Evolutionary conservation across 2,888 invertebrate genomes (phyloP).

Genomic region (Anarsia innoxiella): DNA sequence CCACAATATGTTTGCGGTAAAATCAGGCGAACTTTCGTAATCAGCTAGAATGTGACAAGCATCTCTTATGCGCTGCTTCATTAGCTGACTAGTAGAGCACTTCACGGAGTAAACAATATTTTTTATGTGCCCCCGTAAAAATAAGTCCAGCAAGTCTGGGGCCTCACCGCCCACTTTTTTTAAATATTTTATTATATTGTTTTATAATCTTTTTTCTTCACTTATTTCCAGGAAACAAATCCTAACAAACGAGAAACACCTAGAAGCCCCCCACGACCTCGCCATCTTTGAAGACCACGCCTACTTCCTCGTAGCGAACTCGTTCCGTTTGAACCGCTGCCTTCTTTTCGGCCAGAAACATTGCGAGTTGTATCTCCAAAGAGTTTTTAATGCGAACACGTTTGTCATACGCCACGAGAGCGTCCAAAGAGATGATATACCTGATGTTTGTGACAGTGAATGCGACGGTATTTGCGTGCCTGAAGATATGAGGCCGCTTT

Average conservation of each 20-base stretch:
- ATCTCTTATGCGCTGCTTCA: no score
- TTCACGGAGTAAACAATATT: no score
- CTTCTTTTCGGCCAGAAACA: slow-evolving; percentile 64
- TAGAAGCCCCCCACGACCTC: slow-evolving; percentile 77
- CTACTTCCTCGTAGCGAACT: slow-evolving; percentile 78
- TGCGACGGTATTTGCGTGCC: slow-evolving; percentile 79
- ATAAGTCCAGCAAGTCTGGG: no score
- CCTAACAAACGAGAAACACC: slow-evolving; percentile 51
- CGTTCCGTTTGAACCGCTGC: slow-evolving; percentile 76
- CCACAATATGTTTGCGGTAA: no score
- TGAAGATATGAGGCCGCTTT: slow-evolving; percentile 47
- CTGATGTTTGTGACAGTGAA: slow-evolving; percentile 60
- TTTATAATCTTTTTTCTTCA: background rate
- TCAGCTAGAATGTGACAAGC: no score
- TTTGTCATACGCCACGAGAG: slow-evolving; percentile 47
- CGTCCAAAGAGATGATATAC: slow-evolving; percentile 38
- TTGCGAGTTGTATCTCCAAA: slow-evolving; percentile 65
- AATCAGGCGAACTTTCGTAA: no score
- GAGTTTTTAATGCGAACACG: slow-evolving; percentile 41
- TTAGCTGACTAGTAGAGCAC: no score
- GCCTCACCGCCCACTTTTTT: no score
- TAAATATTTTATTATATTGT: no score
- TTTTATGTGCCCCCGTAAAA: no score
- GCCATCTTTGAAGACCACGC: slow-evolving; percentile 84
- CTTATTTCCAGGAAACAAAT: slow-evolving; percentile 46